Percentiles rank a stretch among this genome's conserved stretches.
phyloP scores from a whole-genome alignment of 2,113 vertebrate genomes.

The Clarias gariepinus region DNA sequence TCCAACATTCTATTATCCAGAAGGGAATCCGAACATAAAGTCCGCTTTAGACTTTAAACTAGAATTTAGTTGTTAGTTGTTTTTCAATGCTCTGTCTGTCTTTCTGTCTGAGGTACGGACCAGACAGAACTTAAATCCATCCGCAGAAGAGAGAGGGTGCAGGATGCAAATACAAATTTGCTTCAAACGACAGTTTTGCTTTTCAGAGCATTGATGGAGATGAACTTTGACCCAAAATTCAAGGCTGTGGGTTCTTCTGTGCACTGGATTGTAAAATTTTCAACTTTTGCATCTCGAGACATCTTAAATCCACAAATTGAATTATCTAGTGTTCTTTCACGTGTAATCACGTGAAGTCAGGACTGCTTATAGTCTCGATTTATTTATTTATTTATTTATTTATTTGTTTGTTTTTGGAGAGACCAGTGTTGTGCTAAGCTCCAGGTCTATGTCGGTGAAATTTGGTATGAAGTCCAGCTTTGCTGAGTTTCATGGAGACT shows the following conservation, averaged over 20 bases:
- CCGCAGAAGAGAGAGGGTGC: too few species aligned
- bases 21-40: neutral
- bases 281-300: neutral
- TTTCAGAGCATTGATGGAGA: too few species aligned
- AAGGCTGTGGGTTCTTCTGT: neutral
- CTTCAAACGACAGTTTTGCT: neutral
- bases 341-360: neutral
- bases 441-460: neutral
- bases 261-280: neutral
- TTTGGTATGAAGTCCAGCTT: neutral
- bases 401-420: neutral
- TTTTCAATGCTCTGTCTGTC: neutral
- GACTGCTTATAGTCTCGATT: neutral
- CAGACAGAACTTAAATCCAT: neutral
- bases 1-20: neutral
- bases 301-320: neutral
- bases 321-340: neutral
- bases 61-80: neutral
- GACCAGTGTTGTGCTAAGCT: neutral
- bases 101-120: neutral
- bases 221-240: neutral
- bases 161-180: neutral
- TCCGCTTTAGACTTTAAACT: neutral
- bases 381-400: too few species aligned
- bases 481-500: constrained; percentile 44